phyloP scores from a whole-genome alignment of 2,113 vertebrate genomes.

The Planiliza haematocheilus region DNA sequence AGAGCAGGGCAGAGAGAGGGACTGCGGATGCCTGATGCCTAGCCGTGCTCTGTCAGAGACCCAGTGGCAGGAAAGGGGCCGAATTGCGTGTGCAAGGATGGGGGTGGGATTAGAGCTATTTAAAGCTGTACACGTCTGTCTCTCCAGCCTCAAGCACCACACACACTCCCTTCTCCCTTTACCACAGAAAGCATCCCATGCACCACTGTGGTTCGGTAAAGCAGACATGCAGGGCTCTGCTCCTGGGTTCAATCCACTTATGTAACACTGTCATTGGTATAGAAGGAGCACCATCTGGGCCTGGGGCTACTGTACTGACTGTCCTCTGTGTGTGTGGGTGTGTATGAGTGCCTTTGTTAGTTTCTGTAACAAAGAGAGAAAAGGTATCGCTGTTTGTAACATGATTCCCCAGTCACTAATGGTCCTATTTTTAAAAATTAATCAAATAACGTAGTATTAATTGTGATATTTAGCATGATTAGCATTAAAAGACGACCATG shows the following conservation, averaged over 20 bases:
- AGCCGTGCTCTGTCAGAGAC: conserved; percentile 56
- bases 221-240: conserved; percentile 63
- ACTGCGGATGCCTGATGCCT: conserved; percentile 58
- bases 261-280: conserved; percentile 72
- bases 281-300: conserved; percentile 76
- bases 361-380: conserved; percentile 22
- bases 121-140: conserved; percentile 73
- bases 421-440: neutral
- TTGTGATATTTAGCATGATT: neutral
- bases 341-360: conserved; percentile 34
- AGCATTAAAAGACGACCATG: neutral
- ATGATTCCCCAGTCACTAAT: neutral
- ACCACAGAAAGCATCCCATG: conserved; percentile 61
- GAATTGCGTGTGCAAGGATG: conserved; percentile 64
- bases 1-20: neutral
- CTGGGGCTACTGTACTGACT: conserved; percentile 67
- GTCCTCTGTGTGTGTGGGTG: conserved; percentile 41
- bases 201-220: conserved; percentile 41
- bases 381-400: conserved; percentile 12
- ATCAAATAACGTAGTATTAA: neutral
- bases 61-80: conserved; percentile 69
- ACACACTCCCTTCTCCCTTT: conserved; percentile 25
- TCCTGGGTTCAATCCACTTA: conserved; percentile 70
- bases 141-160: conserved; percentile 63
- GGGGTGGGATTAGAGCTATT: conserved; percentile 80